Percentiles rank a stretch among this genome's conserved stretches.
Evolutionary conservation across 2,888 invertebrate species (phyloP).

Genomic region (Caenorhabditis zanzibari): DNA sequence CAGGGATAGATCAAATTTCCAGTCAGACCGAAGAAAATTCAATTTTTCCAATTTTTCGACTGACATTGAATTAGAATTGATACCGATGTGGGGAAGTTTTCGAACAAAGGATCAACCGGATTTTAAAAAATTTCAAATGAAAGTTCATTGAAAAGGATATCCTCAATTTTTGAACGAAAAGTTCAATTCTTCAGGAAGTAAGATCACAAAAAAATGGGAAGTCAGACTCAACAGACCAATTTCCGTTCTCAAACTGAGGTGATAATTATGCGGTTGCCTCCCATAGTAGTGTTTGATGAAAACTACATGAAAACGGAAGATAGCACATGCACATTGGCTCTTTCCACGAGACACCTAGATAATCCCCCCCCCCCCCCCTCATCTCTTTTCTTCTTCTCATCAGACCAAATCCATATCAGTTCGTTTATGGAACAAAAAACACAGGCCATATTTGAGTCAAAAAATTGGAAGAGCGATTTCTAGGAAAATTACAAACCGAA

Average conservation of each 20-base stretch:
- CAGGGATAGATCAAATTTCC: slow-evolving; percentile 41
- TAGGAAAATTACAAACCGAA: background rate
- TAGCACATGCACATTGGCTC: slow-evolving; percentile 48
- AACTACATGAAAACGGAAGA: slow-evolving; percentile 54
- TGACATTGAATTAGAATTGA: slow-evolving; percentile 1
- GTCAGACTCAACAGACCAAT: background rate
- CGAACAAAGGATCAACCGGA: background rate
- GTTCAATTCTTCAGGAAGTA: too few relatives aligned
- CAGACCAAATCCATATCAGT: slow-evolving; percentile 58
- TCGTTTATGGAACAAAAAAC: slow-evolving; percentile 49
- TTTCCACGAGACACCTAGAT: slow-evolving; percentile 48
- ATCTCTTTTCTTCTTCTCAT: slow-evolving; percentile 12
- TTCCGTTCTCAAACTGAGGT: background rate
- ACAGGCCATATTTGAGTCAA: background rate
- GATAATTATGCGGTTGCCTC: slow-evolving; percentile 3
- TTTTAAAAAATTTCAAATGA: too few relatives aligned
- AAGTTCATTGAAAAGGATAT: background rate
- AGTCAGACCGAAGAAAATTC: slow-evolving; percentile 25
- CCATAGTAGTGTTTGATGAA: slow-evolving; percentile 34
- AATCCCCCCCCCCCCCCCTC: too few relatives aligned
- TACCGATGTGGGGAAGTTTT: background rate
- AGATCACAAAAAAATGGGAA: too few relatives aligned
- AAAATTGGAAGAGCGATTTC: background rate
- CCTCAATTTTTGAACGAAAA: too few relatives aligned
- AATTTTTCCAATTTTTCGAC: slow-evolving; percentile 4